Evolutionary conservation across 1,140 invertebrate species (phyloP).

Genomic region (Drosophila auraria): DNA sequence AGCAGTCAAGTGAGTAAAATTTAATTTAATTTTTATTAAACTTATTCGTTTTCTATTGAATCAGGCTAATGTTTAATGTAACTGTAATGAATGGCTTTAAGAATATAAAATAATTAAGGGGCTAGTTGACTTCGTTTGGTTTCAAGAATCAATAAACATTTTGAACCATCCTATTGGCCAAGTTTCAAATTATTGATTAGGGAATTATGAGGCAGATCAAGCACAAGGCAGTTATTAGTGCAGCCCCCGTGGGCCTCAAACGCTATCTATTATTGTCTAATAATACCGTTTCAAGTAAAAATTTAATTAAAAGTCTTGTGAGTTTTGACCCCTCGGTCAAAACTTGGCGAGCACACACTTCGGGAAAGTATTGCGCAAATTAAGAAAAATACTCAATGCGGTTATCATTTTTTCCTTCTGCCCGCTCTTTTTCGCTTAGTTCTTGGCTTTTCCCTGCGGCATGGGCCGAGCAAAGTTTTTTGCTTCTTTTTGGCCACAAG

Average conservation of each 20-base stretch:
- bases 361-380: conserved; percentile 64
- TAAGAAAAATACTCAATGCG: conserved; percentile 76
- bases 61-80: neutral
- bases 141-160: neutral
- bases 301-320: conserved; percentile 66
- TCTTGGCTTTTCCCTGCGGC: conserved; percentile 43
- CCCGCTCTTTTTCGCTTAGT: conserved; percentile 36
- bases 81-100: neutral
- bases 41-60: neutral
- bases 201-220: neutral
- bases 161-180: neutral
- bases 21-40: neutral
- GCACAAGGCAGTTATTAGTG: neutral
- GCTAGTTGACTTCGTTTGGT: neutral
- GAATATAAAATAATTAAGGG: neutral
- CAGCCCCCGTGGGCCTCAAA: neutral
- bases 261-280: conserved; percentile 37
- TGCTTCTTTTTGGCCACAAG: conserved; percentile 45
- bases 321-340: conserved; percentile 36
- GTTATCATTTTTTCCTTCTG: conserved; percentile 61
- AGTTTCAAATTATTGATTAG: neutral
- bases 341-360: conserved; percentile 34
- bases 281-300: conserved; percentile 36
- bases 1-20: neutral
- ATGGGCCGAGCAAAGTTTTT: conserved; percentile 44